phyloP scores from a whole-genome alignment of 1,140 invertebrate genomes.

The Chelonus insularis region DNA sequence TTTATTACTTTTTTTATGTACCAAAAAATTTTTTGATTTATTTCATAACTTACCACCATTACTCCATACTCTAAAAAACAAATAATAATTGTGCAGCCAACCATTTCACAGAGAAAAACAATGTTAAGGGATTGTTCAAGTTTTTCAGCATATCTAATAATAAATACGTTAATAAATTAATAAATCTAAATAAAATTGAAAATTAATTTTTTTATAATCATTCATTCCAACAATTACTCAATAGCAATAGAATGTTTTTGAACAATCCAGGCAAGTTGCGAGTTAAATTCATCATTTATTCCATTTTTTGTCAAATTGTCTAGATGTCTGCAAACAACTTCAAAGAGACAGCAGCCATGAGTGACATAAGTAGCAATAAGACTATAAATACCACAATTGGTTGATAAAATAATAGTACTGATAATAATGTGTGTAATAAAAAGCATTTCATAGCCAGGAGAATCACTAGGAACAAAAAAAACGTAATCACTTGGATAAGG shows the following conservation, averaged over 20 bases:
- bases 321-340: conserved; percentile 41
- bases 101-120: conserved; percentile 52
- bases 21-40: conserved; percentile 1
- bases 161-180: too few relatives aligned
- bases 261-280: conserved; percentile 32
- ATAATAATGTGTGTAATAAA: conserved; percentile 51
- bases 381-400: conserved; percentile 51
- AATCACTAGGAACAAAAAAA: conserved; percentile 46
- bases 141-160: conserved; percentile 48
- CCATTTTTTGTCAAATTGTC: conserved; percentile 25
- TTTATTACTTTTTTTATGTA: conserved; percentile 12
- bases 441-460: conserved; percentile 46
- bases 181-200: neutral
- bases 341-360: conserved; percentile 48
- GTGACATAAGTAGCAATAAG: conserved; percentile 46
- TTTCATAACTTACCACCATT: conserved; percentile 35
- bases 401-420: conserved; percentile 48
- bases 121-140: conserved; percentile 47
- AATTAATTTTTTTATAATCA: too few relatives aligned
- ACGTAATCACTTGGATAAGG: conserved; percentile 51
- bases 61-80: conserved; percentile 54
- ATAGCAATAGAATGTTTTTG: conserved; percentile 44
- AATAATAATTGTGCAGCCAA: conserved; percentile 51
- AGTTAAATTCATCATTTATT: neutral
- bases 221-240: too few relatives aligned